phyloP scores from a whole-genome alignment of 2,113 vertebrate species.

The Nesospiza acunhae region DNA sequence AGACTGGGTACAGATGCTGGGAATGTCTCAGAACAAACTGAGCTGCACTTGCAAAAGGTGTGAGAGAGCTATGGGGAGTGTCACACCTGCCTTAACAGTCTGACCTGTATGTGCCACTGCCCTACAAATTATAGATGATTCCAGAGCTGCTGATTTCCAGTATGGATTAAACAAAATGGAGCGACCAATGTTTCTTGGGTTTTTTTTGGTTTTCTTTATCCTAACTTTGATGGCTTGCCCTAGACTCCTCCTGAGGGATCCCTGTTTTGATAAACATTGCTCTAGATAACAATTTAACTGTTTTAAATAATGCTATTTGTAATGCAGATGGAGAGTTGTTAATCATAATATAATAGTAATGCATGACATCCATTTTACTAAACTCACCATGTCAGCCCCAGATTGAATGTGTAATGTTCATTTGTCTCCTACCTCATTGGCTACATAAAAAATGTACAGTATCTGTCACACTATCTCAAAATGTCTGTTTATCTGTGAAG shows the following conservation, averaged over 20 bases:
- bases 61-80: not conserved
- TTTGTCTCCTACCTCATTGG: not conserved
- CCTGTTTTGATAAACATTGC: not conserved
- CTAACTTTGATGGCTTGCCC: not conserved
- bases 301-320: slow-evolving; percentile 30
- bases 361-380: not conserved
- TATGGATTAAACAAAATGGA: not conserved
- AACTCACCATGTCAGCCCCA: not conserved
- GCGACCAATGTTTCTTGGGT: accelerated
- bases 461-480: slow-evolving; percentile 31
- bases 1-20: accelerated
- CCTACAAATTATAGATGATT: not conserved
- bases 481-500: slow-evolving; percentile 22
- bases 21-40: not conserved
- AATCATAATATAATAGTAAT: not conserved
- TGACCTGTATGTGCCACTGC: not conserved
- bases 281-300: not conserved
- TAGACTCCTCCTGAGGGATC: not conserved
- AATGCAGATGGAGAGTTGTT: not conserved
- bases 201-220: not conserved
- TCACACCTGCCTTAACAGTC: not conserved
- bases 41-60: not conserved
- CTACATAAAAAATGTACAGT: not conserved
- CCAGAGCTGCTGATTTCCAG: not conserved
- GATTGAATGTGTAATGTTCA: not conserved